phyloP scores from a whole-genome alignment of 2,113 vertebrate species.

The Melozone crissalis region DNA sequence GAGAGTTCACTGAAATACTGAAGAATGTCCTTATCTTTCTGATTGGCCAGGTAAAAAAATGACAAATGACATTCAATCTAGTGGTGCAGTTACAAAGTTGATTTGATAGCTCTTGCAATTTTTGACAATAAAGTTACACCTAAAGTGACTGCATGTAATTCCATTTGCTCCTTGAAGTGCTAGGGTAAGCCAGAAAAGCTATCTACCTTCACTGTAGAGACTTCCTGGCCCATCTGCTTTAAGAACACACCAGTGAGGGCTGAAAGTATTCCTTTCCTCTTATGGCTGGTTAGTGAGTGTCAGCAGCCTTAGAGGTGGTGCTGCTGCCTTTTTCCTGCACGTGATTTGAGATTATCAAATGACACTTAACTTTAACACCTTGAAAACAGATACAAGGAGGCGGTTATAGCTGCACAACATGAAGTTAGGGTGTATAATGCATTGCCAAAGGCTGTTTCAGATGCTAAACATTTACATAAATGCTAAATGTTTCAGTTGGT shows the following conservation, averaged over 20 bases:
- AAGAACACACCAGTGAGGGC: not conserved
- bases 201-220: not conserved
- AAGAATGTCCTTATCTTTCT: not conserved
- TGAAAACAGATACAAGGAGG: not conserved
- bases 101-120: not conserved
- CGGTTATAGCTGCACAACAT: not conserved
- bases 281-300: not conserved
- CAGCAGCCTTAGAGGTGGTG: not conserved
- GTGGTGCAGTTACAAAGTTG: not conserved
- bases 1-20: not conserved
- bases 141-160: accelerated
- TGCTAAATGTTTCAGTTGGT: not conserved
- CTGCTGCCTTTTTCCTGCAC: not conserved
- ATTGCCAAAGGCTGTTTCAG: constrained; percentile 2
- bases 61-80: not conserved
- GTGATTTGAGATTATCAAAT: not conserved
- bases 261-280: not conserved
- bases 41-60: not conserved
- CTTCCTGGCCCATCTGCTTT: not conserved
- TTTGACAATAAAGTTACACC: not conserved
- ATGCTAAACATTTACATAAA: constrained; percentile 21
- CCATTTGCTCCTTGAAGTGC: not conserved
- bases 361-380: not conserved
- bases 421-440: not conserved
- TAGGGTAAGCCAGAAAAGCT: not conserved